phyloP scores from a whole-genome alignment of 2,888 invertebrate species.

The Macropis europaea region DNA sequence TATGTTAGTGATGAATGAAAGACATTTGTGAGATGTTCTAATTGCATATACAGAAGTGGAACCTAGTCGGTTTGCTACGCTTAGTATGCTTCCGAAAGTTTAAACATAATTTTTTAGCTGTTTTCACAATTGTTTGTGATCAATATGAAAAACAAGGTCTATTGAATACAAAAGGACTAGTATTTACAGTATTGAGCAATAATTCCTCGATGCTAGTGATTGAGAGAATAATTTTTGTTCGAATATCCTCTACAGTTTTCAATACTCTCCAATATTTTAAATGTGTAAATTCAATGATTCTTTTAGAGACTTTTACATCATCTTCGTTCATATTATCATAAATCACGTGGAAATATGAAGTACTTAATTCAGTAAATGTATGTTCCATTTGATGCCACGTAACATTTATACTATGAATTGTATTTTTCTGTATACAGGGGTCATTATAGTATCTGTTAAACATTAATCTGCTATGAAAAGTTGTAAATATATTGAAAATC shows the following conservation, averaged over 20 bases:
- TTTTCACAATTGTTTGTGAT: conserved; percentile 3
- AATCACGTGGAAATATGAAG: conserved; percentile 7
- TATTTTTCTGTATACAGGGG: conserved; percentile 31
- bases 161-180: conserved; percentile 10
- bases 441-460: conserved; percentile 7
- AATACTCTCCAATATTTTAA: conserved; percentile 25
- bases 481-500: conserved; percentile 51
- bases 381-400: not conserved
- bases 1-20: not conserved
- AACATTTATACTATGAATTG: conserved; percentile 1
- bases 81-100: conserved; percentile 27
- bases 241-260: not conserved
- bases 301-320: conserved; percentile 4
- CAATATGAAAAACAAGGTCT: not conserved
- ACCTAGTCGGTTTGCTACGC: conserved; percentile 46
- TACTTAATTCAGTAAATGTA: conserved; percentile 49
- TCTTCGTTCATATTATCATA: not conserved
- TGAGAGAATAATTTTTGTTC: not conserved
- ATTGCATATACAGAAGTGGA: not conserved
- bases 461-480: conserved; percentile 4
- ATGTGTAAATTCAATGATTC: not conserved
- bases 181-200: conserved; percentile 2
- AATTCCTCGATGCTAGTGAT: conserved; percentile 2
- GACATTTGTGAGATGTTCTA: not conserved
- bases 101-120: not conserved